phyloP scores from a whole-genome alignment of 2,797 vertebrate genomes.

The Loriculus beryllinus region DNA sequence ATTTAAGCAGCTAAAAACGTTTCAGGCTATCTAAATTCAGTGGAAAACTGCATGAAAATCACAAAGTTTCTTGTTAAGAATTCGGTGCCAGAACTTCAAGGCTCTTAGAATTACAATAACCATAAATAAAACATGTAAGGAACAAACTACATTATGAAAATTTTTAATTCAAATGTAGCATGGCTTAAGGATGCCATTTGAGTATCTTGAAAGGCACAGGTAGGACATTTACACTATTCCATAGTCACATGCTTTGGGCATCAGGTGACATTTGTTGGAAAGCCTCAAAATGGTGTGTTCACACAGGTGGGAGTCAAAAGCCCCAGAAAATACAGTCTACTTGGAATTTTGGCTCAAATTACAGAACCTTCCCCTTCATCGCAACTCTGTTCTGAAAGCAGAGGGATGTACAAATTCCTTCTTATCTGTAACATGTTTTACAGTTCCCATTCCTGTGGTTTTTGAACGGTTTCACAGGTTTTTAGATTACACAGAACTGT shows the following conservation, averaged over 20 bases:
- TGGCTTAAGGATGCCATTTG: background rate
- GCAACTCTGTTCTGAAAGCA: background rate
- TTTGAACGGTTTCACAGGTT: background rate
- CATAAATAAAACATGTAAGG: background rate
- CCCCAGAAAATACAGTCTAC: background rate
- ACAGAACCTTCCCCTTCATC: background rate
- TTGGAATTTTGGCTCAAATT: background rate
- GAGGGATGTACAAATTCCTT: background rate
- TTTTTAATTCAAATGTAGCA: background rate
- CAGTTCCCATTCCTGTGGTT: background rate
- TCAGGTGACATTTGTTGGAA: background rate
- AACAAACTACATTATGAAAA: background rate
- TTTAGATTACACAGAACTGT: background rate
- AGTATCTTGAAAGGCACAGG: background rate
- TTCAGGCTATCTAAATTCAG: background rate
- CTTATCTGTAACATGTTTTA: background rate
- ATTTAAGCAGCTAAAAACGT: background rate
- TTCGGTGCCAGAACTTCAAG: background rate
- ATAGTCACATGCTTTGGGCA: background rate
- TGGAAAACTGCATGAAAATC: background rate
- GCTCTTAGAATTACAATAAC: background rate
- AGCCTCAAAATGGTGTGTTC: background rate
- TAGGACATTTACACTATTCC: background rate
- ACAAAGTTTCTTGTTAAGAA: background rate
- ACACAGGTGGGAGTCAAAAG: background rate